Conservation (phyloP, 2,113 vertebrate species). For the Hiodon alosoides region DNA sequence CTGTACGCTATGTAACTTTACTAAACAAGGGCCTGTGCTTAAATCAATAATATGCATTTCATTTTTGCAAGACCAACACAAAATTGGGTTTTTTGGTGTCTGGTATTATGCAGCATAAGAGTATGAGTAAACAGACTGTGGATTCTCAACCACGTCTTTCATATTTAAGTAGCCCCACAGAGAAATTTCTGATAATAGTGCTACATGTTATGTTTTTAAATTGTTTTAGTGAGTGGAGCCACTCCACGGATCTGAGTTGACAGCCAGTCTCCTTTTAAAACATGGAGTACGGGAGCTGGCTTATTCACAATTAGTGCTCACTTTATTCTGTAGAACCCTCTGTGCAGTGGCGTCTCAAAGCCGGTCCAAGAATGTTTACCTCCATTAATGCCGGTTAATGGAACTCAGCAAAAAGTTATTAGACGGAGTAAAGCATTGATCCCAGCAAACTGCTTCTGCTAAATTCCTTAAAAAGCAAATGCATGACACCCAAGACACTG, state of each 20-base stretch:
- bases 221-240: constrained; percentile 15
- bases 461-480: not conserved
- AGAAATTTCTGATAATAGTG: not conserved
- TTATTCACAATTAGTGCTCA: constrained; percentile 12
- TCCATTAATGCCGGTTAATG: constrained; percentile 24
- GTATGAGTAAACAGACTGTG: too few relatives aligned
- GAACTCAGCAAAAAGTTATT: constrained; percentile 7
- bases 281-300: constrained; percentile 13
- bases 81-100: too few relatives aligned
- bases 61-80: too few relatives aligned
- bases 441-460: not conserved
- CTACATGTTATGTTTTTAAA: not conserved
- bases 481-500: not conserved
- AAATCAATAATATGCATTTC: too few relatives aligned
- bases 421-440: constrained; percentile 1
- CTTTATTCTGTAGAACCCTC: constrained; percentile 17
- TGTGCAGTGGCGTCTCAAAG: constrained; percentile 19
- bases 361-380: constrained; percentile 18
- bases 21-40: too few relatives aligned
- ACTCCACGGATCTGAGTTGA: not conserved
- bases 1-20: too few relatives aligned
- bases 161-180: not conserved
- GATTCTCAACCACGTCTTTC: not conserved
- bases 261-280: not conserved
- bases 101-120: too few relatives aligned